Evolutionary conservation across 2,888 invertebrate genomes (phyloP), one percentile per base, ranked within the genome.

Genomic region (Aethes cnicana): DNA sequence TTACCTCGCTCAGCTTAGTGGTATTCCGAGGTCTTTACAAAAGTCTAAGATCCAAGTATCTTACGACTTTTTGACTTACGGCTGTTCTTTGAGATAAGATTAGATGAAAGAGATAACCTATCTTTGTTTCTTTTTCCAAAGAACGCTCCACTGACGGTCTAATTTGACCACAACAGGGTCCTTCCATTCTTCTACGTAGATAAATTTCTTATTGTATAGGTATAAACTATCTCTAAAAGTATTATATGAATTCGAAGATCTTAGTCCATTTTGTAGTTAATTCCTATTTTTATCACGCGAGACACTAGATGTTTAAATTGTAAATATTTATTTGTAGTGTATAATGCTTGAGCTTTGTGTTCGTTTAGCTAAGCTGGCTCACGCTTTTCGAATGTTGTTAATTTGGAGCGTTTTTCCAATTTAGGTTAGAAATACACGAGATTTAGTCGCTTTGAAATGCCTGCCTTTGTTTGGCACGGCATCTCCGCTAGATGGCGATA

Each of bases 171-270:
- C 77, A 77, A 82, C 83, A 84, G 83, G 81, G 84, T 86, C 83
- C 76, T 84, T 84, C 79, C 79, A 84, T 76, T 78, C 74, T 64
- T 65, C 61, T 68, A 61, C 77, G 78, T 83, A 81, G 73, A 78
- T 78, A 77, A 69, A 68, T 65, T 63, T 63, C 56, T 59, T 62
- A 65, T 54, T 75, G 73, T 72, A 73, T 64, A 74, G 63, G n/a
- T n/a, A n/a, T n/a, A 69, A 71, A 74, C 67, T 62, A 76, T 74
- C 67, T 83, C 81, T 83, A 83, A 84, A 84, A 85, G 84, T 81
- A 83, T 78, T 71, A 77, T n/a, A n/a, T 70, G 55, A 61, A 59
- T 67, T 60, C 64, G 71, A 75, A 57, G 16, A 39, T 5, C 39
- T 71, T 82, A 80, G 76, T 78, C 72, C 69, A 72, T 74, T 75